Evolutionary conservation across 2,888 invertebrate species (phyloP), one percentile per base, ranked within the genome.

Genomic region (Nysson spinosus): DNA sequence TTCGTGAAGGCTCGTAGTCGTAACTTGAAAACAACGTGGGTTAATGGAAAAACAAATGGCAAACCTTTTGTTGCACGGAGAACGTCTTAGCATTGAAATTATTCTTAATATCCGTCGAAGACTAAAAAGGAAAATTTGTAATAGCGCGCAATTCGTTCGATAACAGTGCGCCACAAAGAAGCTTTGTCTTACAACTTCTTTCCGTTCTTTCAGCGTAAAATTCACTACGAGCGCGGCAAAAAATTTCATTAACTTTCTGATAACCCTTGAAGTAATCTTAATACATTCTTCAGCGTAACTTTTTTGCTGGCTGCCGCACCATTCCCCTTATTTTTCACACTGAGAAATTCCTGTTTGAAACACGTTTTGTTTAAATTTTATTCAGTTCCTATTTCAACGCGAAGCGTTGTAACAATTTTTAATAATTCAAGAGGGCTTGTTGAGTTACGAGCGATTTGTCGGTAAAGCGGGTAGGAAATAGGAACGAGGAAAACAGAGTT

Each of bases 101-200:
- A 78, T 82, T 84, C 77, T 82, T 84, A 85, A 85, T 85, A 81
- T 78, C 75, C 77, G 71, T 81, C 78, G 84, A 81, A 83, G 83
- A 78, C 6, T 28, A 12, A 73, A 77, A 72, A 70, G 68, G 79
- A 75, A 79, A 81, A 82, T 84, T 74, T 56, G 68, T 72, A 76
- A 75, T 71, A 69, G 72, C 74, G 72, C 63, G 72, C 68, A 80
- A 72, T 73, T 68, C 56, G 68, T 72, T 77, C 75, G 67, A 81
- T 78, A 77, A 76, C 63, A 46, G 42, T 47, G 47, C 34, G 44
- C 57, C 51, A 26, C 34, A 56, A 42, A 58, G 43, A 30, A 26
- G 44, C 66, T 62, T 55, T 57, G 51, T 57, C 62, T 17, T 12
- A 2, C 22, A 14, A 4, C 17, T 12, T 12, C 26, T 11, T 9